Percentiles rank a stretch among this genome's conserved stretches.
Evolutionary conservation across 2,888 invertebrate genomes (phyloP).

Genomic region (Diaperis boleti): DNA sequence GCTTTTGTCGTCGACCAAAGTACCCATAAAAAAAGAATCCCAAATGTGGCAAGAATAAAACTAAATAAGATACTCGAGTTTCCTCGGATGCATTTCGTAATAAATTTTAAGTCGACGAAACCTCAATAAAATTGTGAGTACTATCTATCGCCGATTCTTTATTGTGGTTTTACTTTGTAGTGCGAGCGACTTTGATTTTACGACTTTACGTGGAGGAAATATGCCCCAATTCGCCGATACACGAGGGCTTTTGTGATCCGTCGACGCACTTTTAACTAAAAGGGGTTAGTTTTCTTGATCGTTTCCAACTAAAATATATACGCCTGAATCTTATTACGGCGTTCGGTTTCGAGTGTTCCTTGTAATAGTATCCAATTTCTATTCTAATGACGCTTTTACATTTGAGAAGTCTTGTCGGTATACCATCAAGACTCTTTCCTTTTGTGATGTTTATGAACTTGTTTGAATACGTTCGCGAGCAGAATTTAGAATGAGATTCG

Average conservation of each 20-base stretch:
- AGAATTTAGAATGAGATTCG: constrained; percentile 2
- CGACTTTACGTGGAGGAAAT: no score
- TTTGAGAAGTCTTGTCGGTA: constrained; percentile 20
- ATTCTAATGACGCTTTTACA: constrained; percentile 27
- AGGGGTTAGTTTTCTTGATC: neutral
- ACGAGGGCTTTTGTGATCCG: neutral
- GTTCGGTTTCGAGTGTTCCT: constrained; percentile 6
- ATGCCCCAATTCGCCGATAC: constrained; percentile 23
- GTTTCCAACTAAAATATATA: constrained; percentile 4
- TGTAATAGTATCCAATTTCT: constrained; percentile 23
- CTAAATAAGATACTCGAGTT: constrained; percentile 35
- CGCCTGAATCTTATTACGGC: constrained; percentile 2
- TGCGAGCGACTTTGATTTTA: constrained; percentile 50
- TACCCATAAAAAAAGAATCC: constrained; percentile 27
- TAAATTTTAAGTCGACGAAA: constrained; percentile 53
- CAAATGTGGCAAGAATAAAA: constrained; percentile 26
- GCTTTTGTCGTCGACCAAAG: constrained; percentile 20
- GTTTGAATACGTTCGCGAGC: constrained; percentile 10
- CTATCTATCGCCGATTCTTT: constrained; percentile 50
- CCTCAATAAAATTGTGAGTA: constrained; percentile 54
- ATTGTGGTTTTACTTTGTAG: constrained; percentile 55
- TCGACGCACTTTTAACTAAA: neutral
- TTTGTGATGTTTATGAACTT: constrained; percentile 24
- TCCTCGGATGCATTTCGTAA: constrained; percentile 48
- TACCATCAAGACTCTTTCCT: constrained; percentile 17